Evolutionary conservation across 2,888 invertebrate genomes (phyloP), one percentile per base, ranked within the genome.

Genomic region (Lithophane socia): DNA sequence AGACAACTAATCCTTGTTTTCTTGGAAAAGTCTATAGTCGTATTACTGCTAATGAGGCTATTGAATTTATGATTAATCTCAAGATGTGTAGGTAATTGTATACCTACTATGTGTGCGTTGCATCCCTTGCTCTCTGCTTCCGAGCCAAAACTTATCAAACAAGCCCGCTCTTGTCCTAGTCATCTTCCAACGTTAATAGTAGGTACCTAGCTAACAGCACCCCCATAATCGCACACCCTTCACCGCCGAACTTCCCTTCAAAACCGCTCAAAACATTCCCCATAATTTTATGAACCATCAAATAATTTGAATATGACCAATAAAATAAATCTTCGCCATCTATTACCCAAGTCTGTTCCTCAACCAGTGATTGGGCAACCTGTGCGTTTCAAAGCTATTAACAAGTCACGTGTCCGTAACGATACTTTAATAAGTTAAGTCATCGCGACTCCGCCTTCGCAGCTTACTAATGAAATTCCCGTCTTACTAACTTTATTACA

Each of bases 401-500:
- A 76, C 82, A 65, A 79, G 75, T 73, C 84, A 87, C 84, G 87
- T 84, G 87, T 83, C 66, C 44, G 29, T 79, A 87, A 87, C 82
- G 88, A 84, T 82, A 84, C 81, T 88, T 91, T 90, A 88, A 89
- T 87, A 88, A 87, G 90, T 89, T 86, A 89, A 90, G 90, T 89
- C 90, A 87, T 90, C 86, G 83, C 81, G 54, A 70, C 68, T 77
- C 76, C 65, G 84, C 85, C 88, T 84, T 80, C 73, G 83, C 79
- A 82, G 86, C 82, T 87, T 86, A 86, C 84, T 90, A 92, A 92
- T 92, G 91, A 89, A 92, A 91, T 92, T 89, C 91, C 89, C 92
- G 88, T 87, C 92, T 90, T 86, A 82, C 88, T 93, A 93, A 93
- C 92, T 91, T 93, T 90, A 92, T 94, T 93, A 94, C 91, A 83